Conservation (phyloP, 2,113 vertebrate species). For the Ramphastos sulfuratus region DNA sequence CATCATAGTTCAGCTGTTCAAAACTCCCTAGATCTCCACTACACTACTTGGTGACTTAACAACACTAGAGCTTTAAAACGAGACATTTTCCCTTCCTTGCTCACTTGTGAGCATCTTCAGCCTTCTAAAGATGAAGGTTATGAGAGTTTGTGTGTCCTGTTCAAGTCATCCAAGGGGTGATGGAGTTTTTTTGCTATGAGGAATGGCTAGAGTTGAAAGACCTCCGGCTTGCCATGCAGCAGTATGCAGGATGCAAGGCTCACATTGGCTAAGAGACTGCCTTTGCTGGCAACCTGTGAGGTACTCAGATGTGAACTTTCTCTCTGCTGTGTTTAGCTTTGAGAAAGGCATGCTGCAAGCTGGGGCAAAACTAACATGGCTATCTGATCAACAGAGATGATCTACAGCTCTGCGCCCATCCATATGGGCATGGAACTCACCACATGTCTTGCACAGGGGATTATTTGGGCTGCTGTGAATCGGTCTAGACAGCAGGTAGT, state of each 20-base stretch:
- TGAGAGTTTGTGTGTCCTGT: neutral
- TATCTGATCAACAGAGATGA: conserved; percentile 45
- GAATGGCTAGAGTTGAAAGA: neutral
- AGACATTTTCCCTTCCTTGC: accelerated
- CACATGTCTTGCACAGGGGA: neutral
- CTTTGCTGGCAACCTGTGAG: conserved; percentile 32
- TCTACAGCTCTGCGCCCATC: conserved; percentile 42
- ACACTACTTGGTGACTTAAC: neutral
- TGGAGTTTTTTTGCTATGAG: neutral
- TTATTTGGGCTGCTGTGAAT: conserved; percentile 4
- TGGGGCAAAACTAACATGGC: conserved; percentile 1
- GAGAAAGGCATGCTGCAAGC: conserved; percentile 39
- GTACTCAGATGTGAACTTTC: conserved; percentile 18
- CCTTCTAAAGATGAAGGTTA: neutral
- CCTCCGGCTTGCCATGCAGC: neutral
- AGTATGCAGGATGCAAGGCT: neutral
- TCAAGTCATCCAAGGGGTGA: neutral
- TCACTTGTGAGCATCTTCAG: neutral
- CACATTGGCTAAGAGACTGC: neutral
- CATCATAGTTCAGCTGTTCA: neutral
- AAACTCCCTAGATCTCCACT: neutral
- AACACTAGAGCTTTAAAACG: neutral
- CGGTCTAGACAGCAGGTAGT: neutral
- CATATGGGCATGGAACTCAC: neutral
- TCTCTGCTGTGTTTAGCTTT: neutral